These are phyloP conservation scores for Phylloscopus trochiloides DNA, from an alignment of 2,113 vertebrate genomes.

Conservation along the genomic window DNA sequence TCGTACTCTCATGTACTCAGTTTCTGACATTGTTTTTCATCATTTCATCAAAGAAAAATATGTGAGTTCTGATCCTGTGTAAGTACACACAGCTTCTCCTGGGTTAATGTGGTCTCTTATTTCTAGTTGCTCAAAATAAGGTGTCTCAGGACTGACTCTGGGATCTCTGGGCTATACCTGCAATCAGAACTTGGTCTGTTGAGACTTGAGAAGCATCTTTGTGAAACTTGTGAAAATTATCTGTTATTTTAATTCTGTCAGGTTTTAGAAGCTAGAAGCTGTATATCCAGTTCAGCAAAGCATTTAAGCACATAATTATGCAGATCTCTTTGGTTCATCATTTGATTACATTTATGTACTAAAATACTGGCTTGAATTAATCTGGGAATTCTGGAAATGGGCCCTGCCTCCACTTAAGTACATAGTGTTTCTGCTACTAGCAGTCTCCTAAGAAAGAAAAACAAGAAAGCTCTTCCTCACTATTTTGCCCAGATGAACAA, in stretches of 20 bases:
- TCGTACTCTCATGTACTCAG: background rate
- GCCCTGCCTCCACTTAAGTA: background rate
- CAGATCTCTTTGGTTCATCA: background rate
- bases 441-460: background rate
- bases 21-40: background rate
- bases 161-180: background rate
- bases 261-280: background rate
- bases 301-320: background rate
- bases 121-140: background rate
- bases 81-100: background rate
- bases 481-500: background rate
- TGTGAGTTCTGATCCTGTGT: background rate
- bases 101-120: background rate
- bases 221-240: background rate
- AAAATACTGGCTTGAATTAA: background rate
- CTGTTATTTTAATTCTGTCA: background rate
- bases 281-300: background rate
- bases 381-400: background rate
- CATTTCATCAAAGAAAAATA: background rate
- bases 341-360: background rate
- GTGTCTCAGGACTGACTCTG: background rate
- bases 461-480: background rate
- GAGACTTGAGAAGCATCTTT: background rate
- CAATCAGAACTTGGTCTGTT: background rate
- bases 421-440: background rate